Percentiles rank a stretch among this genome's conserved stretches.
Evolutionary conservation across 2,797 vertebrate genomes (phyloP).

Genomic region (Acanthis flammea): DNA sequence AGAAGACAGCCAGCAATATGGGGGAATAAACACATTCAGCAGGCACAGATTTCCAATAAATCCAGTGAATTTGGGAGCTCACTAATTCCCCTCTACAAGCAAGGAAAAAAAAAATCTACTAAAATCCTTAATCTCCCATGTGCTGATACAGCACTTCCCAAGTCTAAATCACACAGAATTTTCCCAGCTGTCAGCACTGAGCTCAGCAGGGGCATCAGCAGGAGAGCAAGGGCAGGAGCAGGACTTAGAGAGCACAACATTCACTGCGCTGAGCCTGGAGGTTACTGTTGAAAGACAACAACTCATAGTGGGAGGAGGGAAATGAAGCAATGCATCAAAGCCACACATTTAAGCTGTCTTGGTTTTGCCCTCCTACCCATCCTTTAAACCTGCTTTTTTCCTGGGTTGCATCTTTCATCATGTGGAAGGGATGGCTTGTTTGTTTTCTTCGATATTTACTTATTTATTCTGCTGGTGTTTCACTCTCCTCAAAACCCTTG

Average conservation of each 20-base stretch:
- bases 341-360: background rate
- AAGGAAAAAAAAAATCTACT: slow-evolving; percentile 34
- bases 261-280: background rate
- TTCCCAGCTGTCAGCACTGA: background rate
- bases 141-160: slow-evolving; percentile 47
- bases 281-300: background rate
- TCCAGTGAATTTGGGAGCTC: background rate
- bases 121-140: slow-evolving; percentile 47
- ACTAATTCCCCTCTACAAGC: slow-evolving; percentile 33
- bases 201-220: background rate
- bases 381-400: background rate
- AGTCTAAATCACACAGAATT: background rate
- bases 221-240: background rate
- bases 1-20: background rate
- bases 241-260: background rate
- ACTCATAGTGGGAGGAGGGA: background rate
- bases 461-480: background rate
- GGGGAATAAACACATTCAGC: slow-evolving; percentile 3
- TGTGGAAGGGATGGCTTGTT: background rate
- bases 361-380: background rate
- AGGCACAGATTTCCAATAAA: slow-evolving; percentile 44
- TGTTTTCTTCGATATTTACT: background rate
- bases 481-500: background rate
- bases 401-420: background rate
- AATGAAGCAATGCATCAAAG: background rate